Evolutionary conservation across 2,113 vertebrate species (phyloP).

Genomic region (Gymnocephalus cernua): DNA sequence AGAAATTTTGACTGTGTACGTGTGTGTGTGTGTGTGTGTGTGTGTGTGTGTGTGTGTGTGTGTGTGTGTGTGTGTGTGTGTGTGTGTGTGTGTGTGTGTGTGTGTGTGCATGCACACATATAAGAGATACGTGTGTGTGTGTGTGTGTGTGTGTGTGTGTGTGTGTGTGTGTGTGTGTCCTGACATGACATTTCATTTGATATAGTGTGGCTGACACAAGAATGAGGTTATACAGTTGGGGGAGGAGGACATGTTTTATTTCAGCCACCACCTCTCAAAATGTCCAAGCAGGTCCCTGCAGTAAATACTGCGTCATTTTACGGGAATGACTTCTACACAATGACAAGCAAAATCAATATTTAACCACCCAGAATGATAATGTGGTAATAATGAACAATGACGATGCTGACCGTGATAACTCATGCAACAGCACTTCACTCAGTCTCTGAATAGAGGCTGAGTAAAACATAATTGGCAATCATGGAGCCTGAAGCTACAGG

Average conservation of each 20-base stretch:
- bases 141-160: background rate
- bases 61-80: slow-evolving; percentile 20
- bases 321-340: slow-evolving; percentile 34
- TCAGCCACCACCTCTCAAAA: slow-evolving; percentile 32
- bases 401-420: slow-evolving; percentile 57
- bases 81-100: background rate
- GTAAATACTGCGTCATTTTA: slow-evolving; percentile 32
- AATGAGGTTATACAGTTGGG: background rate
- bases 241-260: background rate
- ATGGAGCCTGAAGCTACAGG: slow-evolving; percentile 51
- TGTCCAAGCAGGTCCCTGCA: slow-evolving; percentile 13
- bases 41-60: slow-evolving; percentile 9
- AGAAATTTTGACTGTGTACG: background rate
- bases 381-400: slow-evolving; percentile 65
- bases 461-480: slow-evolving; percentile 77
- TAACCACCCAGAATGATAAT: slow-evolving; percentile 64
- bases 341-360: slow-evolving; percentile 63
- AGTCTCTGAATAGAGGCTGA: slow-evolving; percentile 55
- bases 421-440: slow-evolving; percentile 46
- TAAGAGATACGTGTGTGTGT: slow-evolving; percentile 14
- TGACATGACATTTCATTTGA: background rate
- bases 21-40: slow-evolving; percentile 23
- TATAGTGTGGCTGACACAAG: background rate
- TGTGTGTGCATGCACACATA: slow-evolving; percentile 8
- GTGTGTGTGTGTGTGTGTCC: slow-evolving; percentile 10